These are phyloP conservation scores for Isoperla grammatica DNA, from an alignment of 2,888 invertebrate species.

Conservation along the genomic window DNA sequence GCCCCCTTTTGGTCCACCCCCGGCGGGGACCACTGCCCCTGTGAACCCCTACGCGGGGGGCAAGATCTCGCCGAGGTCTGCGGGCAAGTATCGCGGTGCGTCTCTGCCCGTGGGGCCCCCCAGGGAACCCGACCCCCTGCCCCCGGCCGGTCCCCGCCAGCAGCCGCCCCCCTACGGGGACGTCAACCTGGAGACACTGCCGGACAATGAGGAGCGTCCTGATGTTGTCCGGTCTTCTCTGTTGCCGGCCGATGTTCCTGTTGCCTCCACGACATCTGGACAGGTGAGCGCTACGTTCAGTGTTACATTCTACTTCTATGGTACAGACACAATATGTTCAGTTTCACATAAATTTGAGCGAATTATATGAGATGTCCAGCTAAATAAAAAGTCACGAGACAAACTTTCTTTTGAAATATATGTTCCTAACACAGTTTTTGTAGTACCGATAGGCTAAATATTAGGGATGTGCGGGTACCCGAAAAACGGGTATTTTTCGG, in stretches of 20 bases:
- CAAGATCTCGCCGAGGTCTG: not conserved
- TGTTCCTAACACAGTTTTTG: too few species aligned
- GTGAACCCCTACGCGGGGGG: not conserved
- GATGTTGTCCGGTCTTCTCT: constrained; percentile 34
- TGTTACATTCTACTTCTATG: too few species aligned
- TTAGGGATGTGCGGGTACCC: too few species aligned
- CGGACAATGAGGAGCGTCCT: constrained; percentile 63
- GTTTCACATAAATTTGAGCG: too few species aligned
- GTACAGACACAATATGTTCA: too few species aligned
- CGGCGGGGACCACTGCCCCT: not conserved
- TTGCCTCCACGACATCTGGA: constrained; percentile 16
- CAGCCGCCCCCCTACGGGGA: not conserved
- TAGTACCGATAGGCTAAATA: too few species aligned
- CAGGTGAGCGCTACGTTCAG: constrained; percentile 23
- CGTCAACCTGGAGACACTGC: constrained; percentile 58
- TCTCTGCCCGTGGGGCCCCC: not conserved
- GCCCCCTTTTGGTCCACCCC: not conserved
- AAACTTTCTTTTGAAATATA: too few species aligned
- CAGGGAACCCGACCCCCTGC: not conserved
- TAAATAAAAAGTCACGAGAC: too few species aligned
- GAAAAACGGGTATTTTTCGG: too few species aligned
- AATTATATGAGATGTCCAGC: too few species aligned
- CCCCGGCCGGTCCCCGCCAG: not conserved
- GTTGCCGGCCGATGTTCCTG: constrained; percentile 3
- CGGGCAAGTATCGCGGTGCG: too few species aligned